Base-by-base conservation (phyloP, 2,113 vertebrate genomes). In the Craseonycteris thonglongyai region DNA sequence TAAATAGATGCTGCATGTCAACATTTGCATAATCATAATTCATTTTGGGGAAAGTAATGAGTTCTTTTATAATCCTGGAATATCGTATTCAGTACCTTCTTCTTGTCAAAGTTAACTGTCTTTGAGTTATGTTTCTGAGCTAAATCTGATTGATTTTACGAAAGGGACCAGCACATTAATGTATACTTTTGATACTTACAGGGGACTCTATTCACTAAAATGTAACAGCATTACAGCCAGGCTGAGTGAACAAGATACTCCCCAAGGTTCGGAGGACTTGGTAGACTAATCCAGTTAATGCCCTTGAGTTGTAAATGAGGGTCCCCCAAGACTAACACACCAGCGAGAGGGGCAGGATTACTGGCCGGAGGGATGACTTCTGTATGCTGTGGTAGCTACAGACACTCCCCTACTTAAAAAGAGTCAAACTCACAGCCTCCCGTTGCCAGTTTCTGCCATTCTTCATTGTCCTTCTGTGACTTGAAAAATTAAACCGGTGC, bases 131-230 rank as follows among this genome's bases (percentile, higher is more conserved):
- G 38, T 59, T 76, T 92, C 79, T 28, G 30, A 56, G n/a, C 49
- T 59, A 76, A 76, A 88, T 92, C 69, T 56, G 58, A 93, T 30
- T 33, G 71, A 89, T 68, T 95, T 85, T 56, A 71, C 61, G 45
- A 75, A 87, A 56, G 11, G 14, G n/a, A 71, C 56, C 61, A 30
- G 49, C 30, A 82, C 6, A 33, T 11, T 76, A 83, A 78, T 66
- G 21, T 66, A 75, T 1, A 47, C 42, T 83, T 92, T 90, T 65
- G 82, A 45, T 92, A 54, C 66, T 24, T 82, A 18, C 13, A n/a
- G 30, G 71, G 13, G 40, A 45, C 69, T 65, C 56, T 51, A 18
- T 58, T 88, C 63, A 81, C 16, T 68, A 49, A 92, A 51, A 76
- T 21, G 59, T 80, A 58, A n/a, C 7, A 51, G 47, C 35, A 61